Conservation (phyloP, 2,888 invertebrate genomes). For the Podabrus alpinus region DNA sequence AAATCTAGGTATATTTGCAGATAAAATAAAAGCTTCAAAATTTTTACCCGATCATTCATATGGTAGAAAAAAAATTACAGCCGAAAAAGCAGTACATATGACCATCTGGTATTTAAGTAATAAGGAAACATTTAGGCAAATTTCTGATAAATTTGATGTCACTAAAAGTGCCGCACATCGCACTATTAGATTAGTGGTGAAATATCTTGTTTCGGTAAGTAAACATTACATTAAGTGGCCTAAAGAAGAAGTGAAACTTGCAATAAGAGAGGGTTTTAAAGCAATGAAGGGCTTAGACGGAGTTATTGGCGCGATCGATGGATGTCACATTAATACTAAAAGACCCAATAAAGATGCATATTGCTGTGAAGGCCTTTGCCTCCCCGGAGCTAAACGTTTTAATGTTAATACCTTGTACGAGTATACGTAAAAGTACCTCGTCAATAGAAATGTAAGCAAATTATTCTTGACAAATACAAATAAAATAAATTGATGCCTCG, state of each 20-base stretch:
- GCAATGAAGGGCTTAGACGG: constrained; percentile 19
- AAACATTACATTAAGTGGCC: constrained; percentile 1
- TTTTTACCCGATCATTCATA: too few species aligned
- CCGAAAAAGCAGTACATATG: background rate
- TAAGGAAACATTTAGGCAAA: constrained; percentile 1
- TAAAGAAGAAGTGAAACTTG: background rate
- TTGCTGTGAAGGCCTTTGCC: too few species aligned
- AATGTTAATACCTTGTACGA: too few species aligned
- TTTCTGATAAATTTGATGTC: constrained; percentile 8
- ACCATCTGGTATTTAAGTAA: constrained; percentile 8
- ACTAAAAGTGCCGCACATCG: too few species aligned
- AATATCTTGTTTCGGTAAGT: constrained; percentile 1
- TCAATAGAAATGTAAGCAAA: too few species aligned
- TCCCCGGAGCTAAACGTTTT: too few species aligned
- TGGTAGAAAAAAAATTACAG: constrained; percentile 2
- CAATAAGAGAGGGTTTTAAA: constrained; percentile 9
- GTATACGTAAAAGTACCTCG: too few species aligned
- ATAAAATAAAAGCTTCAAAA: background rate
- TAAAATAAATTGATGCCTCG: too few species aligned
- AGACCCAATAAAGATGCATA: constrained; percentile 27
- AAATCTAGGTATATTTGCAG: background rate
- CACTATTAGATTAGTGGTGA: background rate
- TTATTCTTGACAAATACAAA: too few species aligned
- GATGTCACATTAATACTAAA: constrained; percentile 33
- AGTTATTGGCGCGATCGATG: constrained; percentile 34